Base-by-base conservation (phyloP, 2,113 vertebrate species). In the Lontra canadensis region DNA sequence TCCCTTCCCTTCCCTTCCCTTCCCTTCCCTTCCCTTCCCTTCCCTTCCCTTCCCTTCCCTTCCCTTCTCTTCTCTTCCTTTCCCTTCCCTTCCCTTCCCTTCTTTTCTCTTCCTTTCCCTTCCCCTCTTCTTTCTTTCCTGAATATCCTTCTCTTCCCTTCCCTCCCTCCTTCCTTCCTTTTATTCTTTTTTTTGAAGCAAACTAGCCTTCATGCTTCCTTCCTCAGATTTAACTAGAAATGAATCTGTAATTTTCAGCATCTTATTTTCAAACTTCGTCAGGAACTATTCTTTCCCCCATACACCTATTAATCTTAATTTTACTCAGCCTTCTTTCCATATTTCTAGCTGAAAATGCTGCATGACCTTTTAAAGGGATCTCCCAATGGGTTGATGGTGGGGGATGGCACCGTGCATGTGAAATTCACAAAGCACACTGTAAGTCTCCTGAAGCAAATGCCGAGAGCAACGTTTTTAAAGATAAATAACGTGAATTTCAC, bases 21-120 rank as follows among this genome's bases (percentile, higher is more conserved):
- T 29, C 13, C 1, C 25, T 15, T 18, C 1, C 7, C 11, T 17
- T 4, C 1, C n/a, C 23, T 47, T 47, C 47, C 0, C 11, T 44
- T 44, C 44, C 7, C 4, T 44, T 8, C 47, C 13, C 17, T 36
- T 21, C 34, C 20, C 69, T 71, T 23, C 18, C 18, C 17, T 69
- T 10, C 67, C 17, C 36, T 21, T 34, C 20, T n/a, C 36, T 8
- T 17, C 31, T 36, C 6, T 29, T 6, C 0, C 23, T 14, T 17
- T n/a, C 1, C 7, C 11, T 17, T 4, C 1, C n/a, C 23, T 44
- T 44, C 44, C 8, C 8, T 44, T 44, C 44, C 8, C 44, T 44
- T 25, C 47, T 11, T 11, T 47, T 47, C 47, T 11, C 47, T 44
- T 44, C 44, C 44, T 44, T 44, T 44, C 47, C 12, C 17, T 69